Evolutionary conservation across 30 jellyfish, hydroid and myxozoan genomes (phyloP), one percentile per base, ranked within the genome.

Genomic region (Hydractinia symbiolongicarpus): DNA sequence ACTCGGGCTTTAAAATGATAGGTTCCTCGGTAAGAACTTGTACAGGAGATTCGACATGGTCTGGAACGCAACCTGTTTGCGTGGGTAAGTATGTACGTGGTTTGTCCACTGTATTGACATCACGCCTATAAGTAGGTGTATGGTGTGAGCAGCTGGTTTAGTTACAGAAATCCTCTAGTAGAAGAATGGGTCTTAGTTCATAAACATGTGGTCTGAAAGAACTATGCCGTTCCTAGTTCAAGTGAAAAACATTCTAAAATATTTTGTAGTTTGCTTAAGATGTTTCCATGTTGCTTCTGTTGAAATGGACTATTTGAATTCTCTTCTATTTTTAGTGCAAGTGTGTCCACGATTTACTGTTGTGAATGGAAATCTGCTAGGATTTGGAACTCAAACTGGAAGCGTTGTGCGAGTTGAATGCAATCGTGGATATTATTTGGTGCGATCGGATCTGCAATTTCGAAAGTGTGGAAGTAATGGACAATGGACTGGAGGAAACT

Each of bases 401-500:
- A 83, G 95, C 81, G 95, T 82, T 13, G 95, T 84, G 8, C 72
- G 96, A 78, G 88, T 83, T 66, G 83, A 86, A 67, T 91, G 98
- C 76, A 80, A 91, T 78, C 54, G 40, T 19, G 98, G 98, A 52
- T 91, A 86, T 75, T 52, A 85, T 21, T 83, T 91, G 53, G 88
- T 73, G 50, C 96, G 87, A 52, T 49, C 53, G 40, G 49, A 71
- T 60, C 71, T 82, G 69, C 89, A 81, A 58, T 79, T 85, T 50
- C 91, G 96, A 13, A 83, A 92, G 50, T 91, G 98, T 61, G 90
- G 83, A 58, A 62, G 79, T 68, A 74, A 86, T 74, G 96, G 96
- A 16, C 95, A 83, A 53, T 91, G 98, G 98, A 58, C 98, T 6
- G 95, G 93, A 2, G 95, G 98, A 86, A 86, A 82, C 55, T 21